Evolutionary conservation across 2,797 vertebrate species (phyloP).

Genomic region (Rhinophrynus dorsalis): DNA sequence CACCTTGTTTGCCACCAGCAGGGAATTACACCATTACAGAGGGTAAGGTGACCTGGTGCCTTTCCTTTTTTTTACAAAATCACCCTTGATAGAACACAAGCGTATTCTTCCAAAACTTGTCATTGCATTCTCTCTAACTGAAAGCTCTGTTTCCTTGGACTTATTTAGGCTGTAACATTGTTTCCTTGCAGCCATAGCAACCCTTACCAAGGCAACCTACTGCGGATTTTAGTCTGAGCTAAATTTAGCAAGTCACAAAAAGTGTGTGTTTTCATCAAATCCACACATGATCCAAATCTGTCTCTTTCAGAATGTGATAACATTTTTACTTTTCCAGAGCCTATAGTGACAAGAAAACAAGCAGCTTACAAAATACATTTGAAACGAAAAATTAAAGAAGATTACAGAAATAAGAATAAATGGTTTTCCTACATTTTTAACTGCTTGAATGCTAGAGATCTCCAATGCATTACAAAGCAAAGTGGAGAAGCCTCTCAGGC

Average conservation of each 20-base stretch:
- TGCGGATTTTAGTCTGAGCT: slow-evolving; percentile 61
- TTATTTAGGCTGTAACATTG: slow-evolving; percentile 61
- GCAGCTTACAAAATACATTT: not conserved
- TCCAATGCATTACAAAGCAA: too few relatives aligned
- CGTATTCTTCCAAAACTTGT: slow-evolving; percentile 47
- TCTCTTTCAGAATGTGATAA: slow-evolving; percentile 42
- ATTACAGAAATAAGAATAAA: too few relatives aligned
- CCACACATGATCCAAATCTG: slow-evolving; percentile 51
- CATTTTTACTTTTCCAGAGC: slow-evolving; percentile 26
- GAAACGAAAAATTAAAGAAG: not conserved
- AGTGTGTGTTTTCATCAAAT: slow-evolving; percentile 65
- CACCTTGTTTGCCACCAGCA: too few relatives aligned
- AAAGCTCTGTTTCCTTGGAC: slow-evolving; percentile 62
- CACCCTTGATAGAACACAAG: too few relatives aligned
- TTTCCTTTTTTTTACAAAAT: too few relatives aligned
- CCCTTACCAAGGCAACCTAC: slow-evolving; percentile 73
- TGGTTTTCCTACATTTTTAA: too few relatives aligned
- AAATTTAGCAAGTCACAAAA: slow-evolving; percentile 65
- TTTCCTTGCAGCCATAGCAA: slow-evolving; percentile 75
- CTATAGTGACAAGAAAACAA: not conserved
- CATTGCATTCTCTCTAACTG: slow-evolving; percentile 40
- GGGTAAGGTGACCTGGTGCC: too few relatives aligned
- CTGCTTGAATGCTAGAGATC: too few relatives aligned
- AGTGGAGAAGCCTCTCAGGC: too few relatives aligned
- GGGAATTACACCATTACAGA: too few relatives aligned